Evolutionary conservation across 2,113 vertebrate species (phyloP), one percentile per base, ranked within the genome.

Genomic region (Microtus pennsylvanicus): DNA sequence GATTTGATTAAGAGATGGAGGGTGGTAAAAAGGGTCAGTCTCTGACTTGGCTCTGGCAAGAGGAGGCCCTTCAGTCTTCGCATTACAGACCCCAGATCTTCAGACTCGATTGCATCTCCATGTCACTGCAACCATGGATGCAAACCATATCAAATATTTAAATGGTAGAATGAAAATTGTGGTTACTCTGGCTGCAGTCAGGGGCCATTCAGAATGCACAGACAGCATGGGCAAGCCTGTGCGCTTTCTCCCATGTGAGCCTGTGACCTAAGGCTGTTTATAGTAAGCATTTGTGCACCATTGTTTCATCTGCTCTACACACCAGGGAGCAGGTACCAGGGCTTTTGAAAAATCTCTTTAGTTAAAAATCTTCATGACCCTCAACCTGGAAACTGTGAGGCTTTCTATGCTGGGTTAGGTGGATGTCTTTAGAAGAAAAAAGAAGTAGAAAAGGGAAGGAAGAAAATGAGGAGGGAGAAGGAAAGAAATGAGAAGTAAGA

Each of bases 191-290:
- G 58, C 1, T 22, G 1, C 22, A 58, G 42, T 19, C 6, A 16
- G 95, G 45, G 77, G 65, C 61, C 26, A 33, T 13, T 35, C 7
- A 58, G 78, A n/a, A 58, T 30, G 19, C 9, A 35, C 14, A 21
- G 82, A 63, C 74, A 75, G 42, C 38, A 65, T 38, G 67, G 7
- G n/a, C 3, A 67, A 35, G 45, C 21, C 74, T 35, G 14, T 17
- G 10, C 1, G 1, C 17, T 61, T 30, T 16, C 26, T 24, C 45
- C 5, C 10, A 0, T 19, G 6, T 61, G 22, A 50, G 24, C 75
- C 17, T 52, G 76, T 12, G 78, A 72, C 33, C 55, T 42, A 38
- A 38, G 9, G 4, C 7, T 69, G n/a, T 16, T 42, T 50, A 35
- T 19, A 11, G n/a, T 22, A 38, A 28, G 16, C 14, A 4, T 30